Evolutionary conservation across 2,797 vertebrate genomes (phyloP), one percentile per base, ranked within the genome.

Genomic region (Australoheros facetus): DNA sequence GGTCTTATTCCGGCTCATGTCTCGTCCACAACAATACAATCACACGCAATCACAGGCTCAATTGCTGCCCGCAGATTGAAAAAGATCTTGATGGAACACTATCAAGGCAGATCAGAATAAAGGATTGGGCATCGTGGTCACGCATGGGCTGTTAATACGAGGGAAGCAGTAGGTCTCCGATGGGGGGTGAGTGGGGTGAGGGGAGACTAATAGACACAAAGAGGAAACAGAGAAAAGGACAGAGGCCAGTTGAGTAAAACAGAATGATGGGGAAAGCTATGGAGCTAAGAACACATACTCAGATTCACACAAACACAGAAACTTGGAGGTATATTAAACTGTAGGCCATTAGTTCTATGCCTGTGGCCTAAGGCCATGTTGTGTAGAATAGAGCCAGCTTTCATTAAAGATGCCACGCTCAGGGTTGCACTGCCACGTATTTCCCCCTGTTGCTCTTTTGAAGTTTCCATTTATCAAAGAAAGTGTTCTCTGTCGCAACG

Each of bases 11-110:
- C 7, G 23, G 64, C 71, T 85, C 48, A 28, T 64, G 74, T 83
- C 79, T 87, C 81, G 88, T 87, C 87, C 83, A 62, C 90, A 91
- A 92, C 86, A 91, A 89, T 70, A 83, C 91, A 91, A 92, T 93
- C 88, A 86, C 84, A 78, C 2, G 60, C 87, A 90, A 93, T 92
- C 92, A 90, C 56, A 5, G 87, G 70, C 74, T 56, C 82, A 62
- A 89, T 89, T 88, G 91, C 91, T 85, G 77, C 86, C 87, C 72
- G 56, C 85, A 85, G 86, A 94, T 87, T 92, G 87, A 93, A 90
- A 88, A 85, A 78, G 82, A 84, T 75, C 88, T 80, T 92, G 88
- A 90, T 91, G 85, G 90, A 90, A 74, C 78, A 76, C 87, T 82
- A 89, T 88, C 84, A 71, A 79, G 57, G 73, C 74, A 77, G 88